Conservation (phyloP, 2,888 invertebrate genomes). For the Aspidiotus destructor region DNA sequence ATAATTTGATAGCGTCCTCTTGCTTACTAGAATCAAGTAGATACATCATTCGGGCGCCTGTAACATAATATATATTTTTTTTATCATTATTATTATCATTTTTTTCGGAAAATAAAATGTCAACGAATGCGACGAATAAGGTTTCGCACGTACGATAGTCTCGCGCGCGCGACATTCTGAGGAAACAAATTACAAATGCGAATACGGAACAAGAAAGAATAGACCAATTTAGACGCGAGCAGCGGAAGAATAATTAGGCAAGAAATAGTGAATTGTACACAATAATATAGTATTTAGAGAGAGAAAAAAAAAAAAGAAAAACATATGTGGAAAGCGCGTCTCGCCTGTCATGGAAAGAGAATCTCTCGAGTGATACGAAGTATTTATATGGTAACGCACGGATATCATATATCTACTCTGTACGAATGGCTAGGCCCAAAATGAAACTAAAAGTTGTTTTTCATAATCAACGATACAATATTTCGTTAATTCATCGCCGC, state of each 20-base stretch:
- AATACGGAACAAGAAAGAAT: constrained; percentile 7
- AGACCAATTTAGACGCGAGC: not conserved
- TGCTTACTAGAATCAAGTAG: constrained; percentile 59
- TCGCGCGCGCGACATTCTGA: no score
- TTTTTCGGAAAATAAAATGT: not conserved
- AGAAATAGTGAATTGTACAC: constrained; percentile 11
- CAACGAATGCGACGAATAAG: not conserved
- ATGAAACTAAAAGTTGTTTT: no score
- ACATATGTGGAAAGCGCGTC: no score
- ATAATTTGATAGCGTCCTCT: constrained; percentile 53
- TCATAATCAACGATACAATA: no score
- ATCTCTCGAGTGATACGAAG: no score
- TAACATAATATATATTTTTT: not conserved
- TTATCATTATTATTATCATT: not conserved
- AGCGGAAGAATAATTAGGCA: not conserved
- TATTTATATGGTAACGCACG: no score
- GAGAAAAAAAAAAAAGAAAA: not conserved
- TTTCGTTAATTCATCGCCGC: no score
- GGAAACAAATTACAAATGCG: no score
- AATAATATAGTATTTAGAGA: constrained; percentile 6
- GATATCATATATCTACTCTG: no score
- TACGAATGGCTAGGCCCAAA: no score
- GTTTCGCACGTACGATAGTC: no score
- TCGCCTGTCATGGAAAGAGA: no score
- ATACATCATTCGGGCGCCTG: constrained; percentile 64